phyloP scores from a whole-genome alignment of 2,888 invertebrate species.

The Dysmachus trigonus region DNA sequence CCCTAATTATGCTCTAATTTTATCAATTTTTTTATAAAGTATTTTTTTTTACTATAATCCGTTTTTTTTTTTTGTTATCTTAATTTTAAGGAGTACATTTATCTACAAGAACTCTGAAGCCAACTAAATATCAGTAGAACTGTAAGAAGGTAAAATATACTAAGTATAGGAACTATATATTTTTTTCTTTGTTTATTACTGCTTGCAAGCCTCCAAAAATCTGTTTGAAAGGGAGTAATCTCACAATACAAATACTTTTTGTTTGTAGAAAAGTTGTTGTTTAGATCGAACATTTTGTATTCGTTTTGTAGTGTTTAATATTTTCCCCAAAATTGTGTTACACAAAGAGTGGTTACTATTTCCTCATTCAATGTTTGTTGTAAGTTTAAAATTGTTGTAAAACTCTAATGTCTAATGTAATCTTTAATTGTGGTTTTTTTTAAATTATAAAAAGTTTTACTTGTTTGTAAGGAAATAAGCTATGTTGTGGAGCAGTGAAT shows the following conservation, averaged over 20 bases:
- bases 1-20: background rate
- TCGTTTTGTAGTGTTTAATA: background rate
- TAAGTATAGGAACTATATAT: background rate
- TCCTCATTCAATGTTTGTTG: background rate
- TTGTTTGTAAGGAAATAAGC: background rate
- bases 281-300: background rate
- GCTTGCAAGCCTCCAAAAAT: background rate
- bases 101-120: background rate
- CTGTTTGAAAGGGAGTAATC: background rate
- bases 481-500: background rate
- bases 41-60: background rate
- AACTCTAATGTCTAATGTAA: background rate
- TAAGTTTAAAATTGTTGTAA: background rate
- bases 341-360: background rate
- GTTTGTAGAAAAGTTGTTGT: background rate
- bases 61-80: constrained; percentile 23
- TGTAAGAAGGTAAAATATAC: constrained; percentile 1
- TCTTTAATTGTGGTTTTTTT: background rate
- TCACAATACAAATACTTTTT: background rate
- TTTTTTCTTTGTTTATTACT: background rate
- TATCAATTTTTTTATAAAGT: background rate
- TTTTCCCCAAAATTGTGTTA: background rate
- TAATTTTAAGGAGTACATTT: constrained; percentile 29
- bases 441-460: background rate
- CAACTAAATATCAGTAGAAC: background rate